Percentiles rank a stretch among this genome's conserved stretches.
Conservation (phyloP, 1,140 invertebrate species). For the Liolophura sinensis region DNA sequence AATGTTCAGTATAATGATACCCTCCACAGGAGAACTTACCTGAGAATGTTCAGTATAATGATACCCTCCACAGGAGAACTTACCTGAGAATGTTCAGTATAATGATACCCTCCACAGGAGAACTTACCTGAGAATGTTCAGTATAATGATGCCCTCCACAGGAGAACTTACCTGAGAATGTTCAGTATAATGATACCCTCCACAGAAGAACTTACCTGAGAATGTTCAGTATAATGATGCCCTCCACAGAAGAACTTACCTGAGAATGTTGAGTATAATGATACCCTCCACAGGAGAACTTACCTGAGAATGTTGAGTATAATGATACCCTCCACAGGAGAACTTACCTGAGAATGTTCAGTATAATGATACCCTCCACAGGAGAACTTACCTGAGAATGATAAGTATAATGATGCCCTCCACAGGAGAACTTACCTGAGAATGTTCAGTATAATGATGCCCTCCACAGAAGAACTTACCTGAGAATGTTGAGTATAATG, state of each 20-base stretch:
- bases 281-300: constrained; percentile 97
- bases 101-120: constrained; percentile 97
- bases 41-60: constrained; percentile 98
- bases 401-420: constrained; percentile 99
- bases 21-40: constrained; percentile 95
- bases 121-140: constrained; percentile 98
- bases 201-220: constrained; percentile 93
- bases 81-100: constrained; percentile 99
- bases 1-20: constrained; percentile 99
- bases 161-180: constrained; percentile 96
- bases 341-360: constrained; percentile 98
- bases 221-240: constrained; percentile 99
- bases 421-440: constrained; percentile 93
- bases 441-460: constrained; percentile 99
- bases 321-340: constrained; percentile 97
- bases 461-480: constrained; percentile 95
- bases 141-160: constrained; percentile 98
- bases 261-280: constrained; percentile 98
- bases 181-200: constrained; percentile 99
- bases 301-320: constrained; percentile 99
- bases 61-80: constrained; percentile 97
- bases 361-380: constrained; percentile 98
- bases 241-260: constrained; percentile 95
- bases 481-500: constrained; percentile 98
- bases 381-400: constrained; percentile 96